Percentiles rank a stretch among this genome's conserved stretches.
Evolutionary conservation across 2,797 vertebrate species (phyloP).

Genomic region (Pelochelys cantorii): DNA sequence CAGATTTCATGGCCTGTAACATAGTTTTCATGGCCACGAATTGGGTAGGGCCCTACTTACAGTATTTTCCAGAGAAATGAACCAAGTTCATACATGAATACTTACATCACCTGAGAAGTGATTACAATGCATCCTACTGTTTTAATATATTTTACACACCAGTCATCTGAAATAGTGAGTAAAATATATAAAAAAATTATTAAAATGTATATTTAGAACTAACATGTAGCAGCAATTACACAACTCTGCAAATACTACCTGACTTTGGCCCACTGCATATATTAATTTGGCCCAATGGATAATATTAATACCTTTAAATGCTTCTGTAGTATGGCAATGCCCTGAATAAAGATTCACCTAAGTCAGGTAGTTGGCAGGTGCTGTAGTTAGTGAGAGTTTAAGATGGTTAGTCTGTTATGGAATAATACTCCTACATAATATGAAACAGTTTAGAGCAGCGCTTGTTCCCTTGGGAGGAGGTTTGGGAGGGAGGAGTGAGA

Average conservation of each 20-base stretch:
- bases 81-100: accelerated
- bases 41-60: too few species aligned
- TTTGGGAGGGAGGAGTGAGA: too few species aligned
- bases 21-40: too few species aligned
- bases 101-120: accelerated
- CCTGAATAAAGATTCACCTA: too few species aligned
- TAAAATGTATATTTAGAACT: not conserved
- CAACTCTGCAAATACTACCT: not conserved
- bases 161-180: not conserved
- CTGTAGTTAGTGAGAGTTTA: not conserved
- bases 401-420: not conserved
- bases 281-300: too few species aligned
- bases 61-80: accelerated
- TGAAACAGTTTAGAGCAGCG: not conserved
- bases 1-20: too few species aligned
- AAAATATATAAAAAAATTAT: not conserved
- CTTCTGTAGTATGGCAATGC: too few species aligned
- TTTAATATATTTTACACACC: not conserved
- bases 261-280: too few species aligned
- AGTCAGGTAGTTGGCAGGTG: not conserved
- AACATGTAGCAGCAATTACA: not conserved
- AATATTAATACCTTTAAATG: too few species aligned
- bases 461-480: not conserved
- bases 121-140: not conserved
- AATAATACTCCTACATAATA: not conserved